Conservation (phyloP, 92 coral and sea anemone species). For the Zoanthus sociatus region DNA sequence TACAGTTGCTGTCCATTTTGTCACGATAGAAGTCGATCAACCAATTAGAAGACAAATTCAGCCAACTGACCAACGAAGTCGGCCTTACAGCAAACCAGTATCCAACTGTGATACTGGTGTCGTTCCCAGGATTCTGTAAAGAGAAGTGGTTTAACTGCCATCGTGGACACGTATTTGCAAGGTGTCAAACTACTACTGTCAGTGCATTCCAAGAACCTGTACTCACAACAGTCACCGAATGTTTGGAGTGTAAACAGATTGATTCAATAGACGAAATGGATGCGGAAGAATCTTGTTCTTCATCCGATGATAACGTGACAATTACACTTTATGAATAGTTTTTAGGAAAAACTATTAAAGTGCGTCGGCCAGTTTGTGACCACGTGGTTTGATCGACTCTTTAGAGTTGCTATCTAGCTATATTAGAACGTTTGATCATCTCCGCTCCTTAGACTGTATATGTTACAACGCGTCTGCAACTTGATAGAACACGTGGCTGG, state of each 20-base stretch:
- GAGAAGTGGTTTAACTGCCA: constrained; percentile 12
- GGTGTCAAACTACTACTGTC: not conserved
- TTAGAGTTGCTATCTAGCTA: too few species aligned
- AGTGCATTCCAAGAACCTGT: not conserved
- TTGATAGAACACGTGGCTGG: too few species aligned
- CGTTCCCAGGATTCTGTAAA: constrained; percentile 27
- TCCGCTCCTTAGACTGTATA: too few species aligned
- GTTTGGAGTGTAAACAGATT: not conserved
- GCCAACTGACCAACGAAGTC: not conserved
- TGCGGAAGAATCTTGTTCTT: not conserved
- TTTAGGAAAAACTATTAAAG: too few species aligned
- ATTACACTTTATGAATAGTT: too few species aligned
- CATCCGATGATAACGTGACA: not conserved
- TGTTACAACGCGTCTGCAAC: too few species aligned
- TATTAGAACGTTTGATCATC: too few species aligned
- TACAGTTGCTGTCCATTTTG: not conserved
- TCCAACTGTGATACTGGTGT: constrained; percentile 4
- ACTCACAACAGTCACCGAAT: constrained; percentile 2
- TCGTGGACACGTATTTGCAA: constrained; percentile 29
- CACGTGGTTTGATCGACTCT: too few species aligned
- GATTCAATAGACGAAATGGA: not conserved
- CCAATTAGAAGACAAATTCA: not conserved
- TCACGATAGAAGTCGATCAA: not conserved
- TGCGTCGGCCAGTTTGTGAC: too few species aligned
- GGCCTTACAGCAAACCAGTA: not conserved